Evolutionary conservation across 2,797 vertebrate species (phyloP).

Genomic region (Poecilia gillii): DNA sequence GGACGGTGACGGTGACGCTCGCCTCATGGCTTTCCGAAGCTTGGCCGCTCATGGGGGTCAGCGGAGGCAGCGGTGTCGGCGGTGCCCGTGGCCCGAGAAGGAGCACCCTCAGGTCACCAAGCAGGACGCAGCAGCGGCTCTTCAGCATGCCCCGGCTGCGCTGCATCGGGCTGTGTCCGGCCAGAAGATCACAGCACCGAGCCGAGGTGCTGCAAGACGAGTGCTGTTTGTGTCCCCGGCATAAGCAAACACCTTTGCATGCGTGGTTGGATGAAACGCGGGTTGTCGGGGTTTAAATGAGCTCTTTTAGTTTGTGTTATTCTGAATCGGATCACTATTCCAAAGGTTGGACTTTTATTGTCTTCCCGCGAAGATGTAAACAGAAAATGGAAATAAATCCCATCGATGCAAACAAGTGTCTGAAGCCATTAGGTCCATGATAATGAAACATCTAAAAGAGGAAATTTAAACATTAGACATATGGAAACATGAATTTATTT

Average conservation of each 20-base stretch:
- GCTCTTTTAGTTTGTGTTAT: conserved; percentile 26
- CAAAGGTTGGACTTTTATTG: conserved; percentile 44
- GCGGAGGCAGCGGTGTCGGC: conserved; percentile 78
- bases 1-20: conserved; percentile 75
- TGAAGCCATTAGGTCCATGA: conserved; percentile 76
- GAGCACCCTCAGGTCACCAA: conserved; percentile 97
- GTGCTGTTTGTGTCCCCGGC: conserved; percentile 81
- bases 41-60: conserved; percentile 88
- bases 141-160: conserved; percentile 94
- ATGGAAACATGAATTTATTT: conserved; percentile 63
- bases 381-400: conserved; percentile 63
- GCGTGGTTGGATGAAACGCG: conserved; percentile 38
- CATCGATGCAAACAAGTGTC: conserved; percentile 82
- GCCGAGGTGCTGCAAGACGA: conserved; percentile 80
- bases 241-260: conserved; percentile 58
- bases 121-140: conserved; percentile 96
- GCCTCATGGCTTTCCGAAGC: conserved; percentile 69
- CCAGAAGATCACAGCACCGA: conserved; percentile 81
- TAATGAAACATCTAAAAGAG: conserved; percentile 53
- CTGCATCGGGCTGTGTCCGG: conserved; percentile 86
- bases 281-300: conserved; percentile 10
- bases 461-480: conserved; percentile 69
- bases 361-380: conserved; percentile 46
- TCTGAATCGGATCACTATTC: conserved; percentile 11
- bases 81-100: conserved; percentile 88